Evolutionary conservation across 2,888 invertebrate genomes (phyloP), one percentile per base, ranked within the genome.

Genomic region (Dynastes maya): DNA sequence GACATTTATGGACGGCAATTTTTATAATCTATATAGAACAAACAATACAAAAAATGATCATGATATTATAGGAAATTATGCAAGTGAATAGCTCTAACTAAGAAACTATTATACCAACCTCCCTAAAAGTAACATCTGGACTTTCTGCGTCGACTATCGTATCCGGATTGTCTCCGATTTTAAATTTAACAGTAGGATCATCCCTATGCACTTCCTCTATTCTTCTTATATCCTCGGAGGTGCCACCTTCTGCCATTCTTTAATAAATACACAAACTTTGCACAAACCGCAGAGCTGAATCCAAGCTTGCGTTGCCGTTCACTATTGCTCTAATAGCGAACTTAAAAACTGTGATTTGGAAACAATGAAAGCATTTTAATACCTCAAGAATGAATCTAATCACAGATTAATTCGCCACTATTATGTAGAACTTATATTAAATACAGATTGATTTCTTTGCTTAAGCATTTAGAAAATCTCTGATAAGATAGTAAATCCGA

Each of bases 401-500:
- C 77, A 51, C 53, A 64, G 77, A 78, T 78, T 78, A 78, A 71
- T 72, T 63, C 49, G 40, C 32, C 37, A 78, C 63, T 78, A 71
- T 70, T 71, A 49, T 70, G 51, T 67, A 53, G 67, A 40, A 29
- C 51, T 27, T 64, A n/a, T 45, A 70, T 49, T 64, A 78, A 78
- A 32, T 77, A 68, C 58, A 77, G 68, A 64, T 68, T 68, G 63
- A 70, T 61, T 72, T 78, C 71, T 71, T 64, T 71, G 49, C 68
- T 27, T 65, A 65, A 37, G 65, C 51, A 40, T 51, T 63, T 63
- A 29, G 27, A 61, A 45, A 71, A 78, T 71, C 64, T 64, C 71
- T 70, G 77, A 78, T 78, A 64, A 78, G 77, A 78, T 78, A 78
- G 63, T 32, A 64, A 78, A 78, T 71, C 71, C 77, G 11, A 61